Base-by-base conservation (phyloP, 1,140 invertebrate species). In the Monomorium pharaonis region DNA sequence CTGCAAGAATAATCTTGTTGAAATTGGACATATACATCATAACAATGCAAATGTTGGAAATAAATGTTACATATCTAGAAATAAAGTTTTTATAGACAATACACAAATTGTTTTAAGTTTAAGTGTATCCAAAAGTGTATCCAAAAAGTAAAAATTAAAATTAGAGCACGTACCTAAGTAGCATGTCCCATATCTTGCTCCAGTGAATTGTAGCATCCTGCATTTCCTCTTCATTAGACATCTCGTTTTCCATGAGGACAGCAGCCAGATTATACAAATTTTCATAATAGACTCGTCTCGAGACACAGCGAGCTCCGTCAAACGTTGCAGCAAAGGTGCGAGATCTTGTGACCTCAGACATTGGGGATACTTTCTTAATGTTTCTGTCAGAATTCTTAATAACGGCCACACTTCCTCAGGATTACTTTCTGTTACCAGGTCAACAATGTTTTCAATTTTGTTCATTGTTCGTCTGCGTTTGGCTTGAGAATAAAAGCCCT, bases 151-250 rank as follows among this genome's bases (percentile, higher is more conserved):
- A 9, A 70, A 70, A 70, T 24, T 16, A 21, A 9, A 16, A 49
- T 49, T 42, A 65, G 3, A 7, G 12, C 24, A 67, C 2, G 24
- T 89, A 96, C 95, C 95, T 93, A 81, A 95, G 86, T 10, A 93
- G 89, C 51, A 92, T 92, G 78, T 95, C 94, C 91, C 93, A 95
- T 21, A 95, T 92, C 65, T 94, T 91, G 47, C 90, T 91, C 95
- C 95, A 96, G 18, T 94, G 86, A 72, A 84, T 85, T 67, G 65
- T 85, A 0, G 86, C 69, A 37, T 86, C 88, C 51, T 91, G 51
- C 67, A 77, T 87, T 51, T 80, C 49, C 4, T 74, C 51, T 33
- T n/a, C 67, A n/a, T 91, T 90, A 24, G 37, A 37, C 72, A 86
- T 81, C 18, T 92, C 69, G 56, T 93, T 92, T 58, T 93, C 72